A percentile compares a stretch with the other conserved stretches of the same genome.
Conservation (phyloP, 2,797 vertebrate species). For the Tapera naevia region DNA sequence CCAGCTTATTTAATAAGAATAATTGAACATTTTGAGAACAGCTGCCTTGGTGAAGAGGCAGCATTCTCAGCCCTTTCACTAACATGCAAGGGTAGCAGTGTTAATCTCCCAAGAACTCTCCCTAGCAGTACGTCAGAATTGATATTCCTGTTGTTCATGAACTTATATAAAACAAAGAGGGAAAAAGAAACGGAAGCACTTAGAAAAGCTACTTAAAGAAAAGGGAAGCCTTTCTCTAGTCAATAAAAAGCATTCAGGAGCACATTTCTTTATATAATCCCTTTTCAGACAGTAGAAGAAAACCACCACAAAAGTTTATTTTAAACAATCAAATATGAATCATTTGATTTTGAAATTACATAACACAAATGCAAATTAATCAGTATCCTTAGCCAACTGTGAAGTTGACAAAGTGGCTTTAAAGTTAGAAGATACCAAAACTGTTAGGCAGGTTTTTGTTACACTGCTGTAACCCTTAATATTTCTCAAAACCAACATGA, state of each 20-base stretch:
- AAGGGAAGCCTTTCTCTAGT: neutral
- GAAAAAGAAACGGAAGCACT: neutral
- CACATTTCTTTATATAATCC: neutral
- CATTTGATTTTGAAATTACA: conserved; percentile 8
- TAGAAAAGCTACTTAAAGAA: neutral
- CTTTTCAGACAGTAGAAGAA: conserved; percentile 10
- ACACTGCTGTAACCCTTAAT: neutral
- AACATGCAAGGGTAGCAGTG: neutral
- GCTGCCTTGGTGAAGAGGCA: neutral
- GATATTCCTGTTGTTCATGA: neutral
- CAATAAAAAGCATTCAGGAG: neutral
- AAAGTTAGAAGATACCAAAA: neutral
- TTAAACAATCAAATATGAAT: neutral
- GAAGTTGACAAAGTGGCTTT: neutral
- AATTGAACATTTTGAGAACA: neutral
- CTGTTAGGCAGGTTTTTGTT: neutral
- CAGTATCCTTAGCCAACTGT: neutral
- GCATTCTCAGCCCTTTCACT: neutral
- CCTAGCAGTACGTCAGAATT: neutral
- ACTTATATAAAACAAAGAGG: neutral
- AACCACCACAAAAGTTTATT: neutral
- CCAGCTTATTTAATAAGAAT: neutral
- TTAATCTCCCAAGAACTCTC: neutral
- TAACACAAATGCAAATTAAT: neutral
- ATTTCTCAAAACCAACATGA: neutral